These are phyloP conservation scores for Capra hircus DNA, from an alignment of 2,113 vertebrate genomes.

Conservation along the genomic window DNA sequence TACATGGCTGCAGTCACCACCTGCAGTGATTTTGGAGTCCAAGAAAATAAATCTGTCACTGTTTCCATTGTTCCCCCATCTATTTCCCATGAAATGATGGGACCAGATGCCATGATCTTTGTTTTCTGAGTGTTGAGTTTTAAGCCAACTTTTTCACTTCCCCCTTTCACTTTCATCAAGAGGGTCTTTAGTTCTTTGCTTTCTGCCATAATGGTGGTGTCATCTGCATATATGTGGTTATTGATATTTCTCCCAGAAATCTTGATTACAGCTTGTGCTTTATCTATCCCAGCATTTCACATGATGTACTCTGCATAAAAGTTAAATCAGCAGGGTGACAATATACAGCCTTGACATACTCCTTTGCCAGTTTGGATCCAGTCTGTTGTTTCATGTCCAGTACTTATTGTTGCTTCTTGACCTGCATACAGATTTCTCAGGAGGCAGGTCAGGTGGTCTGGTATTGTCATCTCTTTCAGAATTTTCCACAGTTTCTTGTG, in stretches of 20 bases:
- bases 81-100: neutral
- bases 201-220: neutral
- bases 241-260: neutral
- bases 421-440: neutral
- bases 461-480: neutral
- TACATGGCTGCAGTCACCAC: neutral
- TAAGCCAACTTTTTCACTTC: neutral
- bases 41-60: neutral
- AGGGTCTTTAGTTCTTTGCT: neutral
- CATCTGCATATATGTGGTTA: neutral
- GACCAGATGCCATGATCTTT: neutral
- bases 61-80: neutral
- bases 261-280: neutral
- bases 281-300: neutral
- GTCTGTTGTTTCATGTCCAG: neutral
- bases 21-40: neutral
- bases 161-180: neutral
- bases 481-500: neutral
- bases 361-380: neutral
- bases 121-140: neutral
- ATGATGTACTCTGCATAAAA: neutral
- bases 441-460: neutral
- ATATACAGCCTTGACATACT: neutral
- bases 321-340: neutral
- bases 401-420: neutral